Base-by-base conservation (phyloP, 1,140 invertebrate species). In the Cyrtorhinus lividipennis region DNA sequence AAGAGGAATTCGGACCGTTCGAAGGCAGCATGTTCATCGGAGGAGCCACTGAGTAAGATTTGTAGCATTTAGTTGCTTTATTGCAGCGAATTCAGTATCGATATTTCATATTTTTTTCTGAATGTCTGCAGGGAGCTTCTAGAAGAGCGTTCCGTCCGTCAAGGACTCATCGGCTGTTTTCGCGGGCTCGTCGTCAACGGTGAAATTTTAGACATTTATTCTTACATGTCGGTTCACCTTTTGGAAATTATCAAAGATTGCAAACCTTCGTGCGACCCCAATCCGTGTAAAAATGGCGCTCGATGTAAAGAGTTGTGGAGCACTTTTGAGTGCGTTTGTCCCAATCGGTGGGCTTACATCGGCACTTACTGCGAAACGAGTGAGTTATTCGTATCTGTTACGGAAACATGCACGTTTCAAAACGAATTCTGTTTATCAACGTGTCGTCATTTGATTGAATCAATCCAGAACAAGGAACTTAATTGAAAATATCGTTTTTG, bases 1-100 rank as follows among this genome's bases (percentile, higher is more conserved):
- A 91, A 71, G 87, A 93, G 70, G 86, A 91, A 68, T 92, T 93
- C 71, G 90, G 88, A 5, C 88, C 88, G 0, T 93, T 93, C 73
- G 90, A 93, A 75, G 90, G 90, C 2, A 90, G 88, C 59, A 89
- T 93, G 84, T 93, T 90, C 68, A 91, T 93, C 68, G 90, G 91
- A 24, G 92, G 92, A 56, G 88, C 90, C 53, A 90, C 90, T 62
- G 84, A 83, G 88, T 90, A 78, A 84, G 83, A n/a, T n/a, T n/a
- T n/a, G n/a, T n/a, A n/a, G n/a, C n/a, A n/a, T n/a, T n/a, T 15
- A 38, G 30, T 38, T 38, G 30, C 15, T 38, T 5, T 38, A 8
- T 38, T 38, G 30, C 5, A 38, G 15, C 30, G 30, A 5, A 38
- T 38, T 5, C 15, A 38, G 30, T 5, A 38, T 8, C 15, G 30